Evolutionary conservation across 2,888 invertebrate species (phyloP), one percentile per base, ranked within the genome.

Genomic region (Xestoiulus laeticollis): DNA sequence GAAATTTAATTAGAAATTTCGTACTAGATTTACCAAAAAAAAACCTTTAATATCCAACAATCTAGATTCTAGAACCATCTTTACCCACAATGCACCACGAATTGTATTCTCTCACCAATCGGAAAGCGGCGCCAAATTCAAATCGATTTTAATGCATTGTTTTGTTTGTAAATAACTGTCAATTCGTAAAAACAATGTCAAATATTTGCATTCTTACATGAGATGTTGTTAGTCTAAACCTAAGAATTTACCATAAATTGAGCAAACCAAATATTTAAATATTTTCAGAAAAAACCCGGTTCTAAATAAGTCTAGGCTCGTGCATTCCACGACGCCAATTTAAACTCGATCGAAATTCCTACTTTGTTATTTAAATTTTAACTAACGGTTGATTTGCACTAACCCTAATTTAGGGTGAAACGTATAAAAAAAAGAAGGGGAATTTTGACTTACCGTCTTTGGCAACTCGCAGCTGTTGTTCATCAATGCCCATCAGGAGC

Each of bases 401-500:
- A n/a, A n/a, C n/a, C n/a, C n/a, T n/a, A n/a, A n/a, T n/a, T n/a
- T n/a, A n/a, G n/a, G n/a, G n/a, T n/a, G n/a, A n/a, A n/a, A 68
- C 26, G 22, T 10, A n/a, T 59, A 19, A n/a, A n/a, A 5, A 19
- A 6, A 14, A 30, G 30, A 83, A 83, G 3, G 4, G 8, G 6
- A 19, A 33, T 84, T 38, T 4, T 1, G 5, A 38, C 43, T 84
- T 26, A 84, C 84, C 84, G 33, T 84, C 84, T 33, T 84, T 84
- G 33, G 33, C 33, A 43, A 84, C 84, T 84, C 43, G 32, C 33
- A 84, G 43, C n/a, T 32, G 38, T n/a, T 38, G 38, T n/a, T 38
- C 84, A 84, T 84, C 84, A 8, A 84, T 38, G 84, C 48, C 86
- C n/a, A 85, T 38, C 6, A 86, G 32, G n/a, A 86, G 32, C 30